phyloP scores from a whole-genome alignment of 2,888 invertebrate species.

The Furcula furcula region DNA sequence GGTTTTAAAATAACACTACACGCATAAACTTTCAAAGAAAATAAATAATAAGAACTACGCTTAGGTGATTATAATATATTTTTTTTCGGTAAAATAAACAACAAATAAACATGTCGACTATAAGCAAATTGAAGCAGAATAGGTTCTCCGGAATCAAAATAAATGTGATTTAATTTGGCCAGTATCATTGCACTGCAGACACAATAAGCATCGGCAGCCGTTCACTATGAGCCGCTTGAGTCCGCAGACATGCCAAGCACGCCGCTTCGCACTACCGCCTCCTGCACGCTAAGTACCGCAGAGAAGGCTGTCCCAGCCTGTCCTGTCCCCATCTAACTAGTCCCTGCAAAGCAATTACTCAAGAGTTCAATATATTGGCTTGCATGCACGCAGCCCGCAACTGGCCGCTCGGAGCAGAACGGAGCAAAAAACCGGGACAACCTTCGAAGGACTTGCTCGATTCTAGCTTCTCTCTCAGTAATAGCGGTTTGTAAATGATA shows the following conservation, averaged over 20 bases:
- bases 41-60: slow-evolving; percentile 66
- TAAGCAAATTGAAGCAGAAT: slow-evolving; percentile 82
- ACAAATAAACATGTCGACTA: slow-evolving; percentile 75
- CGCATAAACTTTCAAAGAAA: slow-evolving; percentile 65
- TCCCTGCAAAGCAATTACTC: slow-evolving; percentile 70
- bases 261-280: slow-evolving; percentile 42
- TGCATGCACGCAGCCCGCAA: slow-evolving; percentile 73
- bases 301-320: slow-evolving; percentile 78
- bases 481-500: slow-evolving; percentile 70
- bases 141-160: slow-evolving; percentile 81
- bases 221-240: slow-evolving; percentile 14
- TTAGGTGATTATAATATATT: slow-evolving; percentile 13
- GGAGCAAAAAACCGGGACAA: slow-evolving; percentile 83
- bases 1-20: slow-evolving; percentile 76
- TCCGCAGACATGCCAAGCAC: slow-evolving; percentile 47
- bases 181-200: slow-evolving; percentile 73
- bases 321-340: slow-evolving; percentile 45
- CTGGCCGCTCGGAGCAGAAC: slow-evolving; percentile 65
- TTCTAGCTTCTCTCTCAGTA: slow-evolving; percentile 58
- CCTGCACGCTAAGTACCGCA: slow-evolving; percentile 46
- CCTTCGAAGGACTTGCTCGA: slow-evolving; percentile 76
- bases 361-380: slow-evolving; percentile 54
- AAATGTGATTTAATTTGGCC: slow-evolving; percentile 79
- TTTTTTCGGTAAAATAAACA: slow-evolving; percentile 60
- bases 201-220: slow-evolving; percentile 60